These are phyloP conservation scores for Fistularia tabacaria DNA, from an alignment of 2,797 vertebrate species.

Conservation along the genomic window DNA sequence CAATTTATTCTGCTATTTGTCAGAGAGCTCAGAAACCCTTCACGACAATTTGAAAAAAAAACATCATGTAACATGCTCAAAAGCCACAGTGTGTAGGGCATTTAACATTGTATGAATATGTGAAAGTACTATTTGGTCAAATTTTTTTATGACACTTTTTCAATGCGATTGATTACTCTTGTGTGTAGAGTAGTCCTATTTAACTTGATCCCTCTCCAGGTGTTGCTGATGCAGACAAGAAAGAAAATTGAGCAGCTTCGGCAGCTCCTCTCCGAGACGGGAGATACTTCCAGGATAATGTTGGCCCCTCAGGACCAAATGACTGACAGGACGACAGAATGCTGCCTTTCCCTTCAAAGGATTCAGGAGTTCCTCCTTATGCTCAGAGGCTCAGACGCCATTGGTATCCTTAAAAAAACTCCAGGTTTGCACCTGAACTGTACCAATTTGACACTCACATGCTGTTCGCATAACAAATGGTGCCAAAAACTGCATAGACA, in stretches of 20 bases:
- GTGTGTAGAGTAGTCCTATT: not conserved
- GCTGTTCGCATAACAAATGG: no score
- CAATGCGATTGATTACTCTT: not conserved
- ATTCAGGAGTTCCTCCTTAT: constrained; percentile 48
- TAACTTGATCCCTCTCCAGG: constrained; percentile 39
- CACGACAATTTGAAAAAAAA: no score
- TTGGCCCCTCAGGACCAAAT: constrained; percentile 51
- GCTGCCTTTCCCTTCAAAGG: constrained; percentile 43
- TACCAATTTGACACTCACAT: no score
- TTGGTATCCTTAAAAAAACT: constrained; percentile 43
- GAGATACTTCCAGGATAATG: constrained; percentile 59
- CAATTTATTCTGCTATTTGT: no score
- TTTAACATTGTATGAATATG: no score
- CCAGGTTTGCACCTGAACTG: constrained; percentile 42
- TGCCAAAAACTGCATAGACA: no score
- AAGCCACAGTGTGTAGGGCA: no score
- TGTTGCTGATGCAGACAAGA: constrained; percentile 68
- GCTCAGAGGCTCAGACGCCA: constrained; percentile 37
- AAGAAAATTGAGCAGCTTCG: constrained; percentile 68
- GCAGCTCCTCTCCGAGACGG: constrained; percentile 61
- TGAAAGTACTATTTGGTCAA: no score
- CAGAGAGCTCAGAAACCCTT: no score
- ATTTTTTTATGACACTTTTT: no score
- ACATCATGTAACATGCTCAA: no score
- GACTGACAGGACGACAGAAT: constrained; percentile 48